phyloP scores from a whole-genome alignment of 2,113 vertebrate species.

The Donacobius atricapilla region DNA sequence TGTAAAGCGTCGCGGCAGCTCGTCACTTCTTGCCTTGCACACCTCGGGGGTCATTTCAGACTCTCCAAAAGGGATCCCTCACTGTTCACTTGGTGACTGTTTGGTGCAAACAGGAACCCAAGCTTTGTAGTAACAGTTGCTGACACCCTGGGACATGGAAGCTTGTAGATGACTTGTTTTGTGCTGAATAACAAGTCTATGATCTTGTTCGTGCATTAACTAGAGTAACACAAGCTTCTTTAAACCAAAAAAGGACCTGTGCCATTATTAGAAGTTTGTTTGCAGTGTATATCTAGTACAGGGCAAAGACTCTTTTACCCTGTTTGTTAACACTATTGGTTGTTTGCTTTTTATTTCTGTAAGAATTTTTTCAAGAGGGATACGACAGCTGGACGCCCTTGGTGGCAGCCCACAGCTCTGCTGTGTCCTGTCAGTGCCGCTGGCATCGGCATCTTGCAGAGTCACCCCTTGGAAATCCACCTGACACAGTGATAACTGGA shows the following conservation, averaged over 20 bases:
- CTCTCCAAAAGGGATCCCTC: conserved; percentile 5
- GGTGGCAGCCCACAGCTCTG: neutral
- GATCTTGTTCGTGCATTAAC: conserved; percentile 55
- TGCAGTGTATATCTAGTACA: conserved; percentile 26
- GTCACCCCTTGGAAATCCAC: neutral
- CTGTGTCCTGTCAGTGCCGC: neutral
- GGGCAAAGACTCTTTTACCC: neutral
- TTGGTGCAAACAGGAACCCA: conserved; percentile 38
- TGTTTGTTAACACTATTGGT: neutral
- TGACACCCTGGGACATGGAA: conserved; percentile 10
- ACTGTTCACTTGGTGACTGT: conserved; percentile 23
- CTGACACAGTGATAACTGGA: neutral
- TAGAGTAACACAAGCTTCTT: conserved; percentile 64
- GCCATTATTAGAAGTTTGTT: conserved; percentile 32
- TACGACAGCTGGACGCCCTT: neutral
- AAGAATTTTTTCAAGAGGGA: neutral
- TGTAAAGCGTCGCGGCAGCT: neutral
- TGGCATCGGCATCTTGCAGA: neutral
- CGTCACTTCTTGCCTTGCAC: neutral
- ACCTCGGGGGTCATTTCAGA: neutral
- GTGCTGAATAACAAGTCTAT: conserved; percentile 45
- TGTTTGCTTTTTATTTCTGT: conserved; percentile 14
- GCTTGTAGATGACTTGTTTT: conserved; percentile 54
- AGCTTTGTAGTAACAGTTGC: conserved; percentile 14
- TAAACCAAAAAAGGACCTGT: conserved; percentile 61